These are phyloP conservation scores for Carterocephalus palaemon DNA, from an alignment of 2,888 invertebrate genomes.

Conservation along the genomic window DNA sequence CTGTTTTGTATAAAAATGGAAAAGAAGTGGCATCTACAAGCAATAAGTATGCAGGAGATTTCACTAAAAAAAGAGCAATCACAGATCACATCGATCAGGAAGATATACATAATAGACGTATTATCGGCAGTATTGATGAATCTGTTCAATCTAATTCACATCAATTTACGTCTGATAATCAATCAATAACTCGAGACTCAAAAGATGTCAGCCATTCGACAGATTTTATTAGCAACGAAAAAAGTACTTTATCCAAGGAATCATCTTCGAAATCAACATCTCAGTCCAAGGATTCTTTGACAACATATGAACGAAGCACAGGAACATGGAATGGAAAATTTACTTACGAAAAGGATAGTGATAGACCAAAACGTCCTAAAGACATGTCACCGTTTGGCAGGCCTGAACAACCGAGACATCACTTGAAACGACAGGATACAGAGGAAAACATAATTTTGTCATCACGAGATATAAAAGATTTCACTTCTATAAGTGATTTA, in stretches of 20 bases:
- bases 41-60: constrained; percentile 67
- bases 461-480: constrained; percentile 71
- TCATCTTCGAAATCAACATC: constrained; percentile 50
- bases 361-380: constrained; percentile 63
- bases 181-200: constrained; percentile 45
- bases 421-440: constrained; percentile 69
- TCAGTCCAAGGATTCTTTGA: constrained; percentile 64
- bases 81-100: constrained; percentile 53
- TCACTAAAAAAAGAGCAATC: constrained; percentile 65
- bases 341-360: constrained; percentile 69
- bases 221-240: constrained; percentile 66
- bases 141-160: constrained; percentile 46
- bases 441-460: constrained; percentile 72
- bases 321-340: constrained; percentile 80
- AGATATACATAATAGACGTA: constrained; percentile 48
- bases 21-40: constrained; percentile 68
- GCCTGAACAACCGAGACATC: constrained; percentile 64
- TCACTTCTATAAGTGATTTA: constrained; percentile 70
- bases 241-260: constrained; percentile 70
- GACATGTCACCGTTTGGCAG: constrained; percentile 67
- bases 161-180: constrained; percentile 46
- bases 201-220: constrained; percentile 53
- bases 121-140: constrained; percentile 46
- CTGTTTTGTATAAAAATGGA: constrained; percentile 63
- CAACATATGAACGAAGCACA: constrained; percentile 68